Base-by-base conservation (phyloP, 2,888 invertebrate species). In the Shargacucullia verbasci region DNA sequence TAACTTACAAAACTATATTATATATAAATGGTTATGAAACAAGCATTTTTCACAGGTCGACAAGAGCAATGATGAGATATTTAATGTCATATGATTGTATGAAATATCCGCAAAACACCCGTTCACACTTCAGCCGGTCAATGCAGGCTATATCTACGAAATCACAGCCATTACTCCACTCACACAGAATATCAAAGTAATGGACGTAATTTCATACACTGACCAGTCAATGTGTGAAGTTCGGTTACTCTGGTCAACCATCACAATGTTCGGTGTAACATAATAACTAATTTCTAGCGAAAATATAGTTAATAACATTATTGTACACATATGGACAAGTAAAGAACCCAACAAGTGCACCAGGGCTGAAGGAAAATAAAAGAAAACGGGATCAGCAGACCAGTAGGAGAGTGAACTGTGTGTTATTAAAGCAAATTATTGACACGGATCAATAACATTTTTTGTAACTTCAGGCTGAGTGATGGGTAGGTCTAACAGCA, bases 301-400 rank as follows among this genome's bases (percentile, higher is more conserved):
- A 46, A 58, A 53, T 65, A 56, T 68, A 52, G 27, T 61, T 37
- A 39, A 54, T 58, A 52, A 56, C 49, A 57, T 55, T 61, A 37
- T 37, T 15, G 58, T 61, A 70, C 50, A 68, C 53, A 46, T 75
- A 82, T 82, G 84, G 84, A 85, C 84, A 81, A 76, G 69, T 74
- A 63, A 52, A 58, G 55, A 77, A 85, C 87, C 87, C 84, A 87
- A 87, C 85, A 87, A 87, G 87, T 83, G 85, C 72, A 59, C 57
- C 57, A 68, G 73, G 54, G 59, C 70, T 64, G 57, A 70, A 61
- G 70, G 74, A 61, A 74, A 70, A 77, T 73, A 67, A 70, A 68
- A 78, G 65, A 55, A 65, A 73, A 59, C 71, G 61, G 68, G 68
- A 73, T 73, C 61, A 60, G 56, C 67, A 34, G 70, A 70, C 73